These are phyloP conservation scores for Falco rusticolus DNA, from an alignment of 2,797 vertebrate genomes.

Conservation along the genomic window DNA sequence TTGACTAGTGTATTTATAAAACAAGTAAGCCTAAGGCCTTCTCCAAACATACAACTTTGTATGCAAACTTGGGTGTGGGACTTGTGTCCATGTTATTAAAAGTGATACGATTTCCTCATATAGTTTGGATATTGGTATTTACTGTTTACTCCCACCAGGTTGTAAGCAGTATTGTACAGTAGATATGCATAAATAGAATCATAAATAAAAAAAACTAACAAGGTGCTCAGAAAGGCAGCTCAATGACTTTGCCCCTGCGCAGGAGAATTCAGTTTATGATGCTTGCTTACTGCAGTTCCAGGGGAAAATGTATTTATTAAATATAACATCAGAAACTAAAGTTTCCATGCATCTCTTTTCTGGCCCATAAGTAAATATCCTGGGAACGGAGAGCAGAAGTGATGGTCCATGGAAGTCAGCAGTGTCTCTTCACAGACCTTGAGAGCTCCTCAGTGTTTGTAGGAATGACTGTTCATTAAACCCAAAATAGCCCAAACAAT, in stretches of 20 bases:
- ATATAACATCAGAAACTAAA: background rate
- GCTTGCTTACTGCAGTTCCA: background rate
- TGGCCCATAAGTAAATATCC: background rate
- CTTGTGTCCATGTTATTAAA: background rate
- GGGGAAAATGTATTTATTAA: background rate
- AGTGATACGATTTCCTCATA: background rate
- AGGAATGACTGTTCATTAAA: background rate
- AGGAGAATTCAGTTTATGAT: background rate
- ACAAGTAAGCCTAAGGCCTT: background rate
- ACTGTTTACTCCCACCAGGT: background rate
- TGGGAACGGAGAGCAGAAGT: background rate
- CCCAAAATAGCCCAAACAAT: background rate
- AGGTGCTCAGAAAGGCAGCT: constrained; percentile 46
- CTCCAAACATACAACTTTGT: background rate
- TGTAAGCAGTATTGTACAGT: constrained; percentile 27
- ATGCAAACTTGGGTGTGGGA: background rate
- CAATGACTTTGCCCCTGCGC: background rate
- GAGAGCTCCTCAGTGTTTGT: background rate
- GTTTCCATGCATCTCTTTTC: background rate
- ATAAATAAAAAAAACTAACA: constrained; percentile 52
- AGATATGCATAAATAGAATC: constrained; percentile 38
- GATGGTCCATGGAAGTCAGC: background rate
- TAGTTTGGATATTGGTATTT: background rate
- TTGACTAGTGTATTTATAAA: background rate
- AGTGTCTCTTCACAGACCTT: background rate